These are phyloP conservation scores for Lasioglossum morio DNA, from an alignment of 2,888 invertebrate genomes.

Conservation along the genomic window DNA sequence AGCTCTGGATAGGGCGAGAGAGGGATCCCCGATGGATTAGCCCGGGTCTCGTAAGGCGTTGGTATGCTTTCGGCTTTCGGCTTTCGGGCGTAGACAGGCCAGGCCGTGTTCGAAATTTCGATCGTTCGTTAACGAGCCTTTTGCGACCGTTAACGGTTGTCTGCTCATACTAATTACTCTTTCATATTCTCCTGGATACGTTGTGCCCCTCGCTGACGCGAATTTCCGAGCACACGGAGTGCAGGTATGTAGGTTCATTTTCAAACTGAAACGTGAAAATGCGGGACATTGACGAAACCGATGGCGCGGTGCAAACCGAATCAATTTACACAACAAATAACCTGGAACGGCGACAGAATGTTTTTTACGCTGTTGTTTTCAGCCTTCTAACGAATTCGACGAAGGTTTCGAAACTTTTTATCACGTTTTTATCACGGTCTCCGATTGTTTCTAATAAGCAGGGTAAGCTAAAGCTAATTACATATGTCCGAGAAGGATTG, in stretches of 20 bases:
- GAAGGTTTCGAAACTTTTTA: neutral
- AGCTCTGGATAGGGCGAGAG: slow-evolving; percentile 23
- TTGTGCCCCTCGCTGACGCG: slow-evolving; percentile 33
- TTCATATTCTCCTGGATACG: slow-evolving; percentile 69
- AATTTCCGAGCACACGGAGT: neutral
- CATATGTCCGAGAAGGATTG: too few species aligned
- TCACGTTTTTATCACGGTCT: neutral
- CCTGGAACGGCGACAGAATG: neutral
- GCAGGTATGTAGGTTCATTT: neutral
- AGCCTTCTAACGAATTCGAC: neutral
- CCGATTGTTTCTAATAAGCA: neutral
- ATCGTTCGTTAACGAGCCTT: slow-evolving; percentile 72
- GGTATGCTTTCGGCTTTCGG: slow-evolving; percentile 15
- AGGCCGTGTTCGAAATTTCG: slow-evolving; percentile 71
- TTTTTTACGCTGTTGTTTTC: neutral
- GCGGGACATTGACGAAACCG: neutral
- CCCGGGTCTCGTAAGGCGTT: slow-evolving; percentile 50
- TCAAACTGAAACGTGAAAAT: neutral
- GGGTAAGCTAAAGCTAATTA: neutral
- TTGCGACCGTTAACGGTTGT: slow-evolving; percentile 53
- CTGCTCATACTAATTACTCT: slow-evolving; percentile 71
- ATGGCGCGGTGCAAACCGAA: neutral
- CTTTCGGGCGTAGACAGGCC: slow-evolving; percentile 52
- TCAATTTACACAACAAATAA: neutral
- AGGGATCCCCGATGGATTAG: slow-evolving; percentile 64